Evolutionary conservation across 2,797 vertebrate genomes (phyloP), one percentile per base, ranked within the genome.

Genomic region (Crocodylus rhombifer): DNA sequence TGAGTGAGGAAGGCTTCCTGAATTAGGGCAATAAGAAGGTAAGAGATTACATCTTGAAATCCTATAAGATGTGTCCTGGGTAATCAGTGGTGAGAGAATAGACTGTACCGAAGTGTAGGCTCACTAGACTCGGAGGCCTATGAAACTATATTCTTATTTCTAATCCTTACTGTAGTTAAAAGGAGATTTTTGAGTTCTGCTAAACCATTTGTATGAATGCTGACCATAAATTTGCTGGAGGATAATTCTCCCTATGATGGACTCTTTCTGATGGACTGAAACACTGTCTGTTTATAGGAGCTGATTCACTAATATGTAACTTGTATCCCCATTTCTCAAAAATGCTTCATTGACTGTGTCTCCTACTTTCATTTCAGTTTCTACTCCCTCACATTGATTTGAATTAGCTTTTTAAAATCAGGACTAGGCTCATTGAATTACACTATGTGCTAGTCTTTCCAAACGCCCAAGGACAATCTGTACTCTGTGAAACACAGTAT

Each of bases 361-460:
- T 96, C 78, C 87, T 89, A 57, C 85, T 90, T 62, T 78, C 73
- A 80, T 74, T 88, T 90, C 9, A 73, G 80, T 92, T 92, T 82
- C 87, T 92, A 89, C 79, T 51, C 42, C 42, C 42, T 51, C 42
- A 51, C 76, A 61, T 80, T 91, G 81, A 89, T 74, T 91, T 89
- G 95, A 96, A 96, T 95, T 93, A 94, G 94, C 86, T 69, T 95
- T 95, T 94, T 74, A 69, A 91, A 93, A 93, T 89, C 36, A 51
- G 62, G 58, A 77, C 85, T 60, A 30, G 82, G 95, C 79, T 74
- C 80, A 80, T 58, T 89, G 64, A 56, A 28, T 89, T 85, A 62
- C 74, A 91, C 51, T 57, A 0, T 77, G 90, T 62, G 86, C 71
- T 23, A 81, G 36, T 80, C 64, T 95, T 92, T 90, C 86, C 21